Base-by-base conservation (phyloP, 1,140 invertebrate species). In the Brachionus asplanchnoidis region DNA sequence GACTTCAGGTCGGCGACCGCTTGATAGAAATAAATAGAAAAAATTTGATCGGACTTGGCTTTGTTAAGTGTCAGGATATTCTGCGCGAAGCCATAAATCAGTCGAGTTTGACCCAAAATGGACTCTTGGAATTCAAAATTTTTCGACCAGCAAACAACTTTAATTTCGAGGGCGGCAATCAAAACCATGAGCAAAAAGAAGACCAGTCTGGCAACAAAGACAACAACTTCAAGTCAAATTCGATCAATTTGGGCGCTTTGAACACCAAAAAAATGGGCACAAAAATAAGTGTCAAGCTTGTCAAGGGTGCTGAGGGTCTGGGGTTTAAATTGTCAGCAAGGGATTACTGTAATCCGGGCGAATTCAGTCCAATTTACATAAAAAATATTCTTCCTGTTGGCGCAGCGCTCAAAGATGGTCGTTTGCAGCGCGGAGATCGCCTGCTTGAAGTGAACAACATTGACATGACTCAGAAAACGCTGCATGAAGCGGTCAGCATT, bases 381-480 rank as follows among this genome's bases (percentile, higher is more conserved):
- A 98, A 98, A 89, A 98, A 97, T 89, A 98, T 99, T 85, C 91
- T 98, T 86, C 94, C 95, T n/a, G 95, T 95, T 91, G 97, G 97
- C 85, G 96, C 97, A 4, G 97, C 97, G 42, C 95, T 98, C 17
- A 93, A 94, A 87, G 96, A 99, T 90, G 97, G 97, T 0, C 91
- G 95, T 87, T 90, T 99, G 2, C 94, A 94, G 87, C 93, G 95
- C 0, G 97, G 97, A 1, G 97, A 99, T 91, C 91, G 96, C 32
- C 90, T 99, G 32, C 91, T 99, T 8, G 94, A 97, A 88, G 91
- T 91, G 85, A 85, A 98, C 89, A 93, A 93, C 42, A 92, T 94
- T 60, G 93, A 95, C 85, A 95, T 98, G 91, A 95, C 94, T 0
- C 96, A 95, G 0, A 95, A 96, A 87, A 94, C 94, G 83, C 97